phyloP scores from a whole-genome alignment of 2,888 invertebrate genomes.

The Euzophera pinguis region DNA sequence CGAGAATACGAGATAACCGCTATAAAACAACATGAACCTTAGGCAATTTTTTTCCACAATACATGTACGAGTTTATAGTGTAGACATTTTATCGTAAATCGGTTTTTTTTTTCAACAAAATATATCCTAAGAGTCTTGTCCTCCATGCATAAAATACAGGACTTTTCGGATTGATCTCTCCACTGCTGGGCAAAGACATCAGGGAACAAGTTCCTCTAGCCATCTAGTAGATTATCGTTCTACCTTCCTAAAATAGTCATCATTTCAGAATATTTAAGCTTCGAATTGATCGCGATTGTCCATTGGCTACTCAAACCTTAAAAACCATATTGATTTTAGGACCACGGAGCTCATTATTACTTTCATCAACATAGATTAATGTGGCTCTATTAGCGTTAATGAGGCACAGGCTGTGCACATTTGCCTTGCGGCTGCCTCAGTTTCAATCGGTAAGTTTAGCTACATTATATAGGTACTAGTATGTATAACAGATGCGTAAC shows the following conservation, averaged over 20 bases:
- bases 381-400: constrained; percentile 61
- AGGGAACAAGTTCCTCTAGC: too few relatives aligned
- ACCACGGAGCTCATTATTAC: constrained; percentile 49
- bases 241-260: too few relatives aligned
- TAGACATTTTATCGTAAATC: too few relatives aligned
- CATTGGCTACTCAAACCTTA: background rate
- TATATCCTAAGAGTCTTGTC: too few relatives aligned
- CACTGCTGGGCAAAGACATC: too few relatives aligned
- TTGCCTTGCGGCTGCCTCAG: constrained; percentile 35
- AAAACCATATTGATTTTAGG: constrained; percentile 31
- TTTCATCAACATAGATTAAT: constrained; percentile 65
- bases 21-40: constrained; percentile 44
- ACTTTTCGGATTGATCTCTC: too few relatives aligned
- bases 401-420: constrained; percentile 56
- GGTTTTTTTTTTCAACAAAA: too few relatives aligned
- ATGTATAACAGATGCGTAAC: too few relatives aligned
- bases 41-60: constrained; percentile 34
- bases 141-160: too few relatives aligned
- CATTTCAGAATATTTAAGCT: background rate
- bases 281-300: background rate
- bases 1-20: constrained; percentile 42
- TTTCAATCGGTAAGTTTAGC: constrained; percentile 2
- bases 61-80: background rate
- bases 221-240: too few relatives aligned
- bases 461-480: background rate